Evolutionary conservation across 2,888 invertebrate genomes (phyloP).

Genomic region (Yponomeuta plumbellus): DNA sequence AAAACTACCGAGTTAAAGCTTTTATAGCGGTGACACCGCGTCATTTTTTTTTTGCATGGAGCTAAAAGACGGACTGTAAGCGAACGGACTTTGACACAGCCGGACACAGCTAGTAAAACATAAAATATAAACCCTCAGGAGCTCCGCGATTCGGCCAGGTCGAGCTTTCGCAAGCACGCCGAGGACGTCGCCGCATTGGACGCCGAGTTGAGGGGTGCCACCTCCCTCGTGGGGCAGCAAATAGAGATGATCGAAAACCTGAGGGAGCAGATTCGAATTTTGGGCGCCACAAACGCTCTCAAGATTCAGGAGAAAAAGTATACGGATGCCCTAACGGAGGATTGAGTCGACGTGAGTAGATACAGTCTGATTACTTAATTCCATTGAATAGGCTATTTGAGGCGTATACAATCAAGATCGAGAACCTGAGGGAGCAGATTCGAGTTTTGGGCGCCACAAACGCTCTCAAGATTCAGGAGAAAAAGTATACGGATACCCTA

Average conservation of each 20-base stretch:
- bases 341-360: conserved; percentile 28
- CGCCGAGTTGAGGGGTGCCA: conserved; percentile 35
- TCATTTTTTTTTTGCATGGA: too few species aligned
- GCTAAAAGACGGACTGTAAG: too few species aligned
- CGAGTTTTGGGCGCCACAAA: conserved; percentile 37
- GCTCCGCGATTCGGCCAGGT: conserved; percentile 47
- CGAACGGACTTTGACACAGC: too few species aligned
- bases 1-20: too few species aligned
- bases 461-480: conserved; percentile 43
- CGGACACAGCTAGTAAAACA: too few species aligned
- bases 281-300: conserved; percentile 42
- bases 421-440: conserved; percentile 52
- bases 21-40: too few species aligned
- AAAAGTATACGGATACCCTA: conserved; percentile 49
- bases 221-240: conserved; percentile 41
- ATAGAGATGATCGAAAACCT: conserved; percentile 50
- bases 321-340: conserved; percentile 45
- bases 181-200: conserved; percentile 46
- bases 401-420: too few species aligned
- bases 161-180: conserved; percentile 42
- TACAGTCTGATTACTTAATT: too few species aligned
- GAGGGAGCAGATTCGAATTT: conserved; percentile 42
- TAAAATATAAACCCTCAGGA: conserved; percentile 42
- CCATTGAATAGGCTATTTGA: too few species aligned
- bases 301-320: conserved; percentile 49